Base-by-base conservation (phyloP, 2,113 vertebrate genomes). In the Diadophis punctatus region DNA sequence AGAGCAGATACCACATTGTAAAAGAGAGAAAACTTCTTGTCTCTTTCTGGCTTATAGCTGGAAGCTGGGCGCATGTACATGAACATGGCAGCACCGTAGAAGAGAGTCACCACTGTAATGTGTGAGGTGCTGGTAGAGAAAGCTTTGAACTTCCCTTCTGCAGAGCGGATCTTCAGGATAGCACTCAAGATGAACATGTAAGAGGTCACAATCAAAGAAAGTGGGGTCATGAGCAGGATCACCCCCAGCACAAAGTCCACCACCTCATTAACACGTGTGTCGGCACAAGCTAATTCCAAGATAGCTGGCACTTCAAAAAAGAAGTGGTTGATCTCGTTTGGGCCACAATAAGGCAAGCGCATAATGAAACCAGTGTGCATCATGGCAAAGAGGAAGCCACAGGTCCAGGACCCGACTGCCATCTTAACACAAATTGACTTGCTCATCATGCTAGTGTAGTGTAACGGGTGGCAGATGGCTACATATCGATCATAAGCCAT, bases 21-120 rank as follows among this genome's bases (percentile, higher is more conserved):
- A 52, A 90, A 90, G 30, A 90, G 89, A 16, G 89, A 90, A 34
- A 90, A 90, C 49, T 46, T 91, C 74, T 91, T 91, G 52, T 91
- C 90, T 43, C 80, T 53, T 53, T 91, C 68, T 86, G 90, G 34
- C 25, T 84, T 16, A 14, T 86, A 86, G 52, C 39, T 85, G 88
- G 94, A 93, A 49, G 94, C 89, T 0, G 95, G 95, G 55, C 94
- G 94, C 84, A 96, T 93, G 52, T 96, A 96, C 34, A 91, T 95
- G 27, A 95, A 96, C 91, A 95, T 63, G 0, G 94, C 95, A 74
- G 95, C 90, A 1, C 93, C 93, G 1, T 93, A 95, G 93, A 96
- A 96, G 56, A 96, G 94, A 27, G 63, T 94, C 56, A 94, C 94
- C 0, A 95, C 93, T 0, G 92, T 95, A 22, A 96, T 46, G 84